A percentile compares a stretch with the other conserved stretches of the same genome.
Evolutionary conservation across 2,113 vertebrate species (phyloP).

Genomic region (Campylomormyrus tamandua): DNA sequence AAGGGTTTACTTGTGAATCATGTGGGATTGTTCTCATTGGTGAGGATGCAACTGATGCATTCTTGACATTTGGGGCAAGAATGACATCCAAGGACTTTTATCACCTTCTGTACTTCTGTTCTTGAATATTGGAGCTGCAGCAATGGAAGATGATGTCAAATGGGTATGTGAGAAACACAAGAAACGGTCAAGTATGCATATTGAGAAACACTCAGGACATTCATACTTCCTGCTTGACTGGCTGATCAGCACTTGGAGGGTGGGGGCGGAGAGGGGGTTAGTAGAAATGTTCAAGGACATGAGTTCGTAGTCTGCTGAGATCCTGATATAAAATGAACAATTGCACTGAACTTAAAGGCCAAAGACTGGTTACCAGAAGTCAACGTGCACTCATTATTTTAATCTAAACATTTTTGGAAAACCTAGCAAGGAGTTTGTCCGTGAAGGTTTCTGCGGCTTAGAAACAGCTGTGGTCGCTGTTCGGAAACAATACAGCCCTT

Average conservation of each 20-base stretch:
- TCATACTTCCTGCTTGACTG: background rate
- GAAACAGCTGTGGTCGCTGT: background rate
- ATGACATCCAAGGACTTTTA: background rate
- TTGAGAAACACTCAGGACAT: background rate
- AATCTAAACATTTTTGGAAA: background rate
- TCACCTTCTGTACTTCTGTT: background rate
- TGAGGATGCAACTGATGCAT: background rate
- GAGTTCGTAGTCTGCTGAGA: background rate
- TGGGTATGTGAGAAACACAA: background rate
- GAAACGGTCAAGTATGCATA: background rate
- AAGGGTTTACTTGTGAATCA: background rate
- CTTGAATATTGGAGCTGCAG: background rate
- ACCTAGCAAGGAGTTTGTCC: background rate
- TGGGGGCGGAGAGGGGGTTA: background rate
- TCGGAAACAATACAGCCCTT: background rate
- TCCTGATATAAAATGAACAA: background rate
- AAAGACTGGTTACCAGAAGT: background rate
- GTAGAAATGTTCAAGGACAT: background rate
- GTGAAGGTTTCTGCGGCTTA: background rate
- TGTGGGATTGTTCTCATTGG: background rate
- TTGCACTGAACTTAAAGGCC: background rate
- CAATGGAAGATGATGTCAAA: background rate
- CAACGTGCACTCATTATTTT: background rate
- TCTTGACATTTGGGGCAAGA: background rate
- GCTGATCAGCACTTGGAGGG: background rate